A percentile compares a stretch with the other conserved stretches of the same genome.
phyloP scores from a whole-genome alignment of 1,140 invertebrate species.

The Aplysia californica region DNA sequence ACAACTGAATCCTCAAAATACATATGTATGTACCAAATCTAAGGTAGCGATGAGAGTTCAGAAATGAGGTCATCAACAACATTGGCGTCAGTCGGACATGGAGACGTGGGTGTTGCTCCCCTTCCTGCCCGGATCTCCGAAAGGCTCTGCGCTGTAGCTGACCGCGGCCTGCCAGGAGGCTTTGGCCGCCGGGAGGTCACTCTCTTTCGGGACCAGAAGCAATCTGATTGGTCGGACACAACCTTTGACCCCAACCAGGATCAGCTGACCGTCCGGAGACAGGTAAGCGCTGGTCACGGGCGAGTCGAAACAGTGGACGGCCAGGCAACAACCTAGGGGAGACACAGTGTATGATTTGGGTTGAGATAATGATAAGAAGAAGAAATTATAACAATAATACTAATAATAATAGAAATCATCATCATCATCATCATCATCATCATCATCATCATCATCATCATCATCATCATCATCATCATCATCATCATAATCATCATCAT shows the following conservation, averaged over 20 bases:
- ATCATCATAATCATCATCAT: too few relatives aligned
- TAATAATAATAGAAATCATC: too few relatives aligned
- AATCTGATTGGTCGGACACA: constrained; percentile 1
- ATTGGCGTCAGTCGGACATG: too few relatives aligned
- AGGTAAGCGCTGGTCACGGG: constrained; percentile 12
- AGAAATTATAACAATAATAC: too few relatives aligned
- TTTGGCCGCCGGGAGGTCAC: not conserved
- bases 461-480: not conserved
- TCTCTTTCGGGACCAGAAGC: not conserved
- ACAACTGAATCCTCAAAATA: too few relatives aligned
- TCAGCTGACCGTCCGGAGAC: constrained; percentile 1
- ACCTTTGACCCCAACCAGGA: constrained; percentile 10
- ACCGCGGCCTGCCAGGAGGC: not conserved
- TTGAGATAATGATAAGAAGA: not conserved
- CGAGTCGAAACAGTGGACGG: constrained; percentile 25
- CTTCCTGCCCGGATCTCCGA: too few relatives aligned
- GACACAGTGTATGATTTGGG: not conserved
- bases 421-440: too few relatives aligned
- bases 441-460: not conserved
- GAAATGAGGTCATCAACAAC: too few relatives aligned
- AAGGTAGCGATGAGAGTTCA: too few relatives aligned
- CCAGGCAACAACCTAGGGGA: constrained; percentile 18
- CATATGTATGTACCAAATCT: too few relatives aligned
- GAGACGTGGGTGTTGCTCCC: too few relatives aligned
- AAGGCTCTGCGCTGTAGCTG: too few relatives aligned